A percentile compares a stretch with the other conserved stretches of the same genome.
These are phyloP conservation scores for Pelobates cultripes DNA, from an alignment of 2,797 vertebrate species.

Conservation along the genomic window DNA sequence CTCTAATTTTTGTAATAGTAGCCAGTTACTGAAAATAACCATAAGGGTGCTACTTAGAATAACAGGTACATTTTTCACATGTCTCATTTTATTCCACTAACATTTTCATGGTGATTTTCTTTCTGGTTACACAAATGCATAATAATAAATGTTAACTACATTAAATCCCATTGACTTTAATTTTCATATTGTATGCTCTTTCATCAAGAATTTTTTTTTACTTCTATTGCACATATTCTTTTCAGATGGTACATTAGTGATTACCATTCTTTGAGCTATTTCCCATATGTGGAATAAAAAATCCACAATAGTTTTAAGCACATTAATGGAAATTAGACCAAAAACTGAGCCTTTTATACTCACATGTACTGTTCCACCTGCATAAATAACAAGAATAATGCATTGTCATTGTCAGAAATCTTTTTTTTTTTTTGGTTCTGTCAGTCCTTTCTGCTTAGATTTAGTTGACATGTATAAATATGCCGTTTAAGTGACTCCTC, in stretches of 20 bases:
- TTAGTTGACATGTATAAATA: no score
- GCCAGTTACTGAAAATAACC: neutral
- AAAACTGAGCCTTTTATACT: no score
- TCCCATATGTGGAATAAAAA: no score
- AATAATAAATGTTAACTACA: neutral
- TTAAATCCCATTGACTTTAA: neutral
- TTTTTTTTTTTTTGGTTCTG: no score
- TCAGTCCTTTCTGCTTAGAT: no score
- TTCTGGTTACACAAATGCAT: neutral
- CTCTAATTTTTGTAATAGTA: neutral
- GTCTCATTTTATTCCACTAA: neutral
- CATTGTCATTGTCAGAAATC: no score
- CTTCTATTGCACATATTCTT: neutral
- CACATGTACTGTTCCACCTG: no score
- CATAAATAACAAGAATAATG: no score
- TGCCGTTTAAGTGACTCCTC: no score
- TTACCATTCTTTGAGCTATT: no score
- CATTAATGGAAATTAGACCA: no score
- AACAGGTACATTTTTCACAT: neutral
- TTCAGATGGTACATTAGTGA: neutral
- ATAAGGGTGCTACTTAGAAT: neutral
- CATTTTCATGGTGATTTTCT: neutral
- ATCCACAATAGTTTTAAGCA: no score
- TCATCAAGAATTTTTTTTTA: neutral
- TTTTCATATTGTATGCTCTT: neutral